A percentile compares a stretch with the other conserved stretches of the same genome.
Evolutionary conservation across 2,888 invertebrate genomes (phyloP).

Genomic region (Chorisops tibialis): DNA sequence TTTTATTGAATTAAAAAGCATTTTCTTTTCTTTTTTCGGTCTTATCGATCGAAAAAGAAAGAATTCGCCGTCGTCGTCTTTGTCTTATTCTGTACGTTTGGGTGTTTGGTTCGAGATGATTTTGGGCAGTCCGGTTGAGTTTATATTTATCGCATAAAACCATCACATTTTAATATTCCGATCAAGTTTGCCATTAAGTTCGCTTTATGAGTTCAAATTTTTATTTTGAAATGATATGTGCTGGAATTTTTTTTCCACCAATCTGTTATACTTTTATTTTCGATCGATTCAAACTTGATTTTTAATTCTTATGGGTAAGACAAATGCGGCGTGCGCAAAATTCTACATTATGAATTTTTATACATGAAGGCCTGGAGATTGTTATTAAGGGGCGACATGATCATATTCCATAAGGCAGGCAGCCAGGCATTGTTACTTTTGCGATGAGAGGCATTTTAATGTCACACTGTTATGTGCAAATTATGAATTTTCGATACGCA

Average conservation of each 20-base stretch:
- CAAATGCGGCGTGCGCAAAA: conserved; percentile 28
- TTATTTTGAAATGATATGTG: conserved; percentile 26
- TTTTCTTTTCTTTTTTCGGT: conserved; percentile 5
- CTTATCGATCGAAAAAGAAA: conserved; percentile 13
- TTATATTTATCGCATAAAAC: no score
- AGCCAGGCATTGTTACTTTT: neutral
- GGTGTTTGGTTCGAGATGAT: conserved; percentile 11
- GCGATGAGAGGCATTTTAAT: conserved; percentile 30
- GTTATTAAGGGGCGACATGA: neutral
- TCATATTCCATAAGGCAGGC: neutral
- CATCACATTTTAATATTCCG: conserved; percentile 28
- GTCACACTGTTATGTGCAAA: conserved; percentile 33
- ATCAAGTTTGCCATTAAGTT: conserved; percentile 30
- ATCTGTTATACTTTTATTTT: conserved; percentile 27
- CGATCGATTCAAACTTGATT: no score
- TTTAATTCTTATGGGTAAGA: neutral
- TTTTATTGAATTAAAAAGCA: conserved; percentile 4
- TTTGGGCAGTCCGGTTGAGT: conserved; percentile 20
- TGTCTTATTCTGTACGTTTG: conserved; percentile 14
- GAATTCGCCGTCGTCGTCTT: conserved; percentile 2
- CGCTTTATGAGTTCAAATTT: conserved; percentile 33
- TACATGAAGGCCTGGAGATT: conserved; percentile 2
- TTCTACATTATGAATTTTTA: conserved; percentile 32
- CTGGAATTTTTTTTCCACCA: conserved; percentile 27
- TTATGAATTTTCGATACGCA: conserved; percentile 30